Base-by-base conservation (phyloP, 1,140 invertebrate species). In the Meloidogyne hapla region DNA sequence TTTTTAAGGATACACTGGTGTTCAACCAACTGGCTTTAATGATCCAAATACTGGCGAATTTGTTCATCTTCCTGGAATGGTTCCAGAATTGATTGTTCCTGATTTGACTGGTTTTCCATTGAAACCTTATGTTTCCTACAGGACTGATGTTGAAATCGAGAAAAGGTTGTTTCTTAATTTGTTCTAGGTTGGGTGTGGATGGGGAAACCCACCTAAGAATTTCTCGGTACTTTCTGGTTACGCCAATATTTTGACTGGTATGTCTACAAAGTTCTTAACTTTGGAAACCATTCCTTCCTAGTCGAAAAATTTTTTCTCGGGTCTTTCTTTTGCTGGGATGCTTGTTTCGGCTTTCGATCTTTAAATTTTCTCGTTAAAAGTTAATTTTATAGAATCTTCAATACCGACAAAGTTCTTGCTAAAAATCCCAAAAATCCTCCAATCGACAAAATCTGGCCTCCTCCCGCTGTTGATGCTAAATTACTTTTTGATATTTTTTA, bases 61-160 rank as follows among this genome's bases (percentile, higher is more conserved):
- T 87, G 88, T 91, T 3, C 77, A 82, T 62, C 84, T 96, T 21
- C 91, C 92, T n/a, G 94, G 97, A 91, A 94, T 92, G 91, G 91
- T 95, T 78, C 94, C 94, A 13, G 92, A 96, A 87, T 84, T 97
- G 18, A 91, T 98, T 77, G 94, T 97, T 21, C 95, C 95, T 1
- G 91, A 96, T 87, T 88, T 98, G 5, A 92, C 90, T 80, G 91
- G 89, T 78, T 91, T 91, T 68, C 87, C 91, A 88, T 88, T 98
- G 28, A 95, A 95, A 88, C 94, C 95, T 0, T 98, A 98, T 85
- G 95, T 97, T 0, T 94, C 93, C 0, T 97, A 96, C 83, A 91
- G 90, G 88, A 90, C 91, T 18, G 84, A 85, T 69, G 78, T 79
- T 15, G 81, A 81, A 42, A 85, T 85, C 40, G 84, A 86, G 74